Conservation (phyloP, 2,888 invertebrate genomes). For the Ptychoptera contaminata region DNA sequence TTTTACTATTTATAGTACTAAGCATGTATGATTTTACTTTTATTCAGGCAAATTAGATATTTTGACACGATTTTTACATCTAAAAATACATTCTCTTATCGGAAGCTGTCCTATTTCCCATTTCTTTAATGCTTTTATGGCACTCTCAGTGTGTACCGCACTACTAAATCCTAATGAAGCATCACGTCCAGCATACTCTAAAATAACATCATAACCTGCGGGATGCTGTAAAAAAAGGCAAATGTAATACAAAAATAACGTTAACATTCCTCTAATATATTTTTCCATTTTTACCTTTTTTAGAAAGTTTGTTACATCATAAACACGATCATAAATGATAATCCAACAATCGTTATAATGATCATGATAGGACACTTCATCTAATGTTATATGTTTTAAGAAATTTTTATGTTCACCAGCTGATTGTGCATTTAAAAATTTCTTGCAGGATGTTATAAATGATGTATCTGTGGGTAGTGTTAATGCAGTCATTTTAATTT, state of each 20-base stretch:
- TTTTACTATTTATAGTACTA: no score
- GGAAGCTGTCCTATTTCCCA: slow-evolving; percentile 66
- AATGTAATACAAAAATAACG: slow-evolving; percentile 6
- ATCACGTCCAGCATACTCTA: slow-evolving; percentile 74
- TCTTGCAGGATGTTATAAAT: no score
- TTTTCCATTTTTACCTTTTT: slow-evolving; percentile 36
- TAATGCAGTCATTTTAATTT: no score
- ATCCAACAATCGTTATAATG: slow-evolving; percentile 63
- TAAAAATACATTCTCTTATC: slow-evolving; percentile 52
- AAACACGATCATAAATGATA: slow-evolving; percentile 73
- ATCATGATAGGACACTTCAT: slow-evolving; percentile 65
- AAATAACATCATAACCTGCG: slow-evolving; percentile 63
- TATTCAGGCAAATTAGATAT: slow-evolving; percentile 24
- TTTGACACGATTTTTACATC: slow-evolving; percentile 22
- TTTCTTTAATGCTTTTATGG: slow-evolving; percentile 44
- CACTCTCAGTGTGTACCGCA: slow-evolving; percentile 56
- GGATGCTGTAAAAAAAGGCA: slow-evolving; percentile 47
- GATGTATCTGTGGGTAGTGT: no score
- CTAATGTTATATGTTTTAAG: slow-evolving; percentile 38
- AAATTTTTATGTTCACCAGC: slow-evolving; percentile 6
- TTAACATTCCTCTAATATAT: no score
- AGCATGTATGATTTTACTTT: no score
- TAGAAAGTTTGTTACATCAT: slow-evolving; percentile 64
- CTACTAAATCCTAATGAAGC: slow-evolving; percentile 70
- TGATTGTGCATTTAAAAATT: slow-evolving; percentile 1